Percentiles rank a stretch among this genome's conserved stretches.
Evolutionary conservation across 2,797 vertebrate genomes (phyloP).

Genomic region (Manis pentadactyla): DNA sequence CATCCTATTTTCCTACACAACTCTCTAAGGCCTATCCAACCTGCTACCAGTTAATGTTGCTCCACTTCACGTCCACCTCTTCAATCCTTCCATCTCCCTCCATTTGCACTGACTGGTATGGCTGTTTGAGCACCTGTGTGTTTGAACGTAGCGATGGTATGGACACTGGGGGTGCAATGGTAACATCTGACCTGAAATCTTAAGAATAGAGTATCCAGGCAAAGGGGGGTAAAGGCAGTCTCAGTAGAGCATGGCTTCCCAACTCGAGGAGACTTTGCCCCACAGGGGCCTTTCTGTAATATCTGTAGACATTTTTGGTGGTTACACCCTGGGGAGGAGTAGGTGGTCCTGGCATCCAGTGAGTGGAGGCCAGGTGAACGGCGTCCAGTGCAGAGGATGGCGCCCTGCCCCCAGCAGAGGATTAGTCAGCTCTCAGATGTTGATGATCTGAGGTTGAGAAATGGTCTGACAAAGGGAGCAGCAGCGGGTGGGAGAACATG

Average conservation of each 20-base stretch:
- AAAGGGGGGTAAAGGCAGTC: background rate
- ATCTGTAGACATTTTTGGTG: background rate
- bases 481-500: background rate
- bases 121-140: background rate
- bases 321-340: background rate
- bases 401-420: background rate
- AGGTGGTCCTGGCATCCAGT: background rate
- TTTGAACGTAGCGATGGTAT: background rate
- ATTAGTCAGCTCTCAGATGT: background rate
- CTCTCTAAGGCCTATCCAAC: background rate
- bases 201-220: background rate
- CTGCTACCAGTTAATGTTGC: fast-evolving
- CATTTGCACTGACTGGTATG: fast-evolving
- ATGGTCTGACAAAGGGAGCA: background rate
- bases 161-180: background rate
- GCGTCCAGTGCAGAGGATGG: background rate
- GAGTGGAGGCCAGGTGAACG: background rate
- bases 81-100: fast-evolving
- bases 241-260: background rate
- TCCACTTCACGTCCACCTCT: fast-evolving
- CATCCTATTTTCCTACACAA: background rate
- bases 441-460: background rate
- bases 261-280: background rate
- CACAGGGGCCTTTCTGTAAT: background rate
- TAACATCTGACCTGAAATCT: background rate